These are phyloP conservation scores for Peromyscus californicus DNA, from an alignment of 2,113 vertebrate genomes.

Conservation along the genomic window DNA sequence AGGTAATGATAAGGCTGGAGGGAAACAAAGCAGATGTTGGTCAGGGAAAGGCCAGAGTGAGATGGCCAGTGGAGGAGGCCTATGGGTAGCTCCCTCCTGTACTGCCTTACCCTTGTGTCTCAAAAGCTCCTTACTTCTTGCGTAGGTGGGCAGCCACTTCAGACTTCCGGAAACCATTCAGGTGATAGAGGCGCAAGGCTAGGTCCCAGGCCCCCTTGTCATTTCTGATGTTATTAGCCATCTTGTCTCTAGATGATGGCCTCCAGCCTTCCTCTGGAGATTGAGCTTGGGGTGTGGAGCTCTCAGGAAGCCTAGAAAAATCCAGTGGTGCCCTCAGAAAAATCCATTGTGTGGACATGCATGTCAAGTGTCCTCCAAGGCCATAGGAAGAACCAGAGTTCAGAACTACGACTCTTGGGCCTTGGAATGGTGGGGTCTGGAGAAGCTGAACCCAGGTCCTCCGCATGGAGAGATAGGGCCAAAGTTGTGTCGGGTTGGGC, in stretches of 20 bases:
- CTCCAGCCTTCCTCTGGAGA: background rate
- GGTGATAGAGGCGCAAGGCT: constrained; percentile 83
- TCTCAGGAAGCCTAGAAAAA: constrained; percentile 42
- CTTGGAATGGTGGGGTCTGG: background rate
- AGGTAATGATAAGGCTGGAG: background rate
- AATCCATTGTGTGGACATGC: no score
- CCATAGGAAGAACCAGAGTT: background rate
- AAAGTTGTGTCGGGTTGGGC: background rate
- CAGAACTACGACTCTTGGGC: background rate
- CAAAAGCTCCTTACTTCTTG: constrained; percentile 85
- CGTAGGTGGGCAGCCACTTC: constrained; percentile 86
- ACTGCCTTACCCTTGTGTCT: background rate
- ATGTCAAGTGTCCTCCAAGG: background rate
- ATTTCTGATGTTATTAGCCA: constrained; percentile 72
- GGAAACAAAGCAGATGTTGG: background rate
- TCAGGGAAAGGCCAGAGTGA: background rate
- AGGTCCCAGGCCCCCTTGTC: constrained; percentile 79
- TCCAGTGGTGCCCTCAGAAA: constrained; percentile 8
- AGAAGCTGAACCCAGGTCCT: background rate
- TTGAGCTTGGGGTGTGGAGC: background rate
- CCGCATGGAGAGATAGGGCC: background rate
- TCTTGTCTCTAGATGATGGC: constrained; percentile 32
- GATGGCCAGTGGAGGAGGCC: accelerated
- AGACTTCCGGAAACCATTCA: constrained; percentile 86
- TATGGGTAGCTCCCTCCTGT: background rate